phyloP scores from a whole-genome alignment of 2,113 vertebrate genomes.

The Triplophysa siluroides region DNA sequence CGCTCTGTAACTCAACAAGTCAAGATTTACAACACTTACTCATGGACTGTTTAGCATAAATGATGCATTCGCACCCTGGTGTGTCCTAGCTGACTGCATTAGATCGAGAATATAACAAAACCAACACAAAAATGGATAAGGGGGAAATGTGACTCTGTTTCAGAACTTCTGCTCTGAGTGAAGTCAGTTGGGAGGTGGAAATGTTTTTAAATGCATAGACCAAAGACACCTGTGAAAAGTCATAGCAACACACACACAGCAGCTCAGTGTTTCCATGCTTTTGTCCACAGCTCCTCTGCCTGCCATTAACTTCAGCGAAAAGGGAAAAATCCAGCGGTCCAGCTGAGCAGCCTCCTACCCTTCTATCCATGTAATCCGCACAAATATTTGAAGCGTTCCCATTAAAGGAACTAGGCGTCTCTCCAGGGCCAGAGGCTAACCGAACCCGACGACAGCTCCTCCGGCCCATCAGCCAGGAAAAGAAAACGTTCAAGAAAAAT shows the following conservation, averaged over 20 bases:
- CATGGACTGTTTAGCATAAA: too few species aligned
- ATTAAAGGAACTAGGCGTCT: slow-evolving; percentile 54
- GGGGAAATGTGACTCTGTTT: too few species aligned
- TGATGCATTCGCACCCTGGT: too few species aligned
- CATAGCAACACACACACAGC: slow-evolving; percentile 4
- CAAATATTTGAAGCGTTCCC: slow-evolving; percentile 57
- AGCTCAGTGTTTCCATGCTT: slow-evolving; percentile 36
- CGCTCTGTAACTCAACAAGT: too few species aligned
- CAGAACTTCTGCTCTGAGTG: too few species aligned
- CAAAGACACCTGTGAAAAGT: slow-evolving; percentile 11
- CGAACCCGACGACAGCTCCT: slow-evolving; percentile 48
- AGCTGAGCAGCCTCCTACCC: slow-evolving; percentile 40
- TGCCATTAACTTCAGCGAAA: slow-evolving; percentile 37
- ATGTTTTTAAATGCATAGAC: too few species aligned
- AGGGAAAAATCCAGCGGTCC: slow-evolving; percentile 37
- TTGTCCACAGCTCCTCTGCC: background rate
- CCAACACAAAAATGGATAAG: background rate
- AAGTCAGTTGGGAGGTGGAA: too few species aligned
- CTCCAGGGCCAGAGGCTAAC: slow-evolving; percentile 56
- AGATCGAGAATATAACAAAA: too few species aligned
- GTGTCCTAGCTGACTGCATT: too few species aligned
- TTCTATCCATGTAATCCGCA: slow-evolving; percentile 59
- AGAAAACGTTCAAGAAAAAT: slow-evolving; percentile 12
- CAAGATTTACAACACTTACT: too few species aligned
- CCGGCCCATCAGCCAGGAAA: slow-evolving; percentile 47